Percentiles rank a stretch among this genome's conserved stretches.
Conservation (phyloP, 2,113 vertebrate species). For the Megaceryle torquata region DNA sequence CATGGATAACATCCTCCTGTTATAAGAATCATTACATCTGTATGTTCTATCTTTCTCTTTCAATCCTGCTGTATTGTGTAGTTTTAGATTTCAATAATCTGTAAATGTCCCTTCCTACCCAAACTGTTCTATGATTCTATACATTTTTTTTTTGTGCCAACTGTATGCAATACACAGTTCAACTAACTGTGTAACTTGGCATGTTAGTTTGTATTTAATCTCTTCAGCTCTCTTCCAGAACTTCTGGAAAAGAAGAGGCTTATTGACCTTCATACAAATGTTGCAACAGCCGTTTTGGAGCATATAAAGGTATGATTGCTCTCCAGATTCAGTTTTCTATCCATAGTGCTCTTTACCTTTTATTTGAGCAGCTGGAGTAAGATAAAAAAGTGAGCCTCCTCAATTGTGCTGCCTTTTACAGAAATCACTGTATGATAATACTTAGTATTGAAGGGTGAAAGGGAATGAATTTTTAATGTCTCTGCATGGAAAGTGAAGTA, state of each 20-base stretch:
- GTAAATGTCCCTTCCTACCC: neutral
- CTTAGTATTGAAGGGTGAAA: neutral
- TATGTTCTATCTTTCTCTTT: neutral
- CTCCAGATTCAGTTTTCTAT: neutral
- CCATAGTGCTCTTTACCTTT: neutral
- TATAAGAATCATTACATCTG: neutral
- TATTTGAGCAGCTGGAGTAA: neutral
- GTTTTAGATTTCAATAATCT: neutral
- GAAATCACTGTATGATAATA: neutral
- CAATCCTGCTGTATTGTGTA: neutral
- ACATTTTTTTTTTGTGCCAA: neutral
- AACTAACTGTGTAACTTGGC: neutral
- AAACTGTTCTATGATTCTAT: neutral
- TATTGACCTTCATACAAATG: conserved; percentile 97
- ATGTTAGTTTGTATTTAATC: conserved; percentile 67
- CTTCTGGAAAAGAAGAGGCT: conserved; percentile 96
- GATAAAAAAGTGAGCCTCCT: neutral
- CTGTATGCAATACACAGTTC: neutral
- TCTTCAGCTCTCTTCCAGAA: conserved; percentile 92
- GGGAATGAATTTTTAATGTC: neutral
- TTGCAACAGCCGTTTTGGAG: conserved; percentile 94
- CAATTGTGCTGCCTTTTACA: neutral
- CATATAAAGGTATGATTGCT: conserved; percentile 91
- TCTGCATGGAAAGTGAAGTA: neutral
- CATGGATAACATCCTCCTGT: neutral